phyloP scores from a whole-genome alignment of 2,797 vertebrate genomes.

The Neopelma chrysocephalum region DNA sequence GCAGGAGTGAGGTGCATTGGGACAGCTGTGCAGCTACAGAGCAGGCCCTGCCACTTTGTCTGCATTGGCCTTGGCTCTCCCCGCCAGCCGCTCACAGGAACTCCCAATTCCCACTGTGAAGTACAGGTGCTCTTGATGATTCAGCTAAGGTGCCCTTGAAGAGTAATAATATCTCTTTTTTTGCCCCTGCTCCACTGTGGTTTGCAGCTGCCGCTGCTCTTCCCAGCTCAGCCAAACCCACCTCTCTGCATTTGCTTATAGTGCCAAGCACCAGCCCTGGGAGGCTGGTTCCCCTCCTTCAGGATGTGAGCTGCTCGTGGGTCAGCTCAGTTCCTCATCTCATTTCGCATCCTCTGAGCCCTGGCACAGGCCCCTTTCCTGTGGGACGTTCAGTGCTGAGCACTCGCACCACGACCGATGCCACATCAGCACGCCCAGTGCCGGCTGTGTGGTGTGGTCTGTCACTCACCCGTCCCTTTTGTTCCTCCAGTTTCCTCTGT shows the following conservation, averaged over 20 bases:
- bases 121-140: not conserved
- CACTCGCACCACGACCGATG: rapidly evolving
- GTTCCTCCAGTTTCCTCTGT: not conserved
- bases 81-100: rapidly evolving
- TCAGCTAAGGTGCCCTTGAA: not conserved
- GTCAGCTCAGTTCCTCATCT: not conserved
- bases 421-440: rapidly evolving
- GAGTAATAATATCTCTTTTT: not conserved
- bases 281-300: not conserved
- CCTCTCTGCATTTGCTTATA: not conserved
- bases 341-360: not conserved
- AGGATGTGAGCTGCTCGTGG: not conserved
- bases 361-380: not conserved
- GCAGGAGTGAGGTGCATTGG: rapidly evolving
- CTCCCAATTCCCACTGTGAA: not conserved
- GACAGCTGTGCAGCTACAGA: rapidly evolving
- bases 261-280: rapidly evolving
- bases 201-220: not conserved
- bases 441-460: rapidly evolving
- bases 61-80: not conserved
- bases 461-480: not conserved
- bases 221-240: not conserved
- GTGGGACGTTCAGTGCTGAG: not conserved
- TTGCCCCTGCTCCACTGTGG: not conserved
- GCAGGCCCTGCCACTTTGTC: too few species aligned